Base-by-base conservation (phyloP, 2,113 vertebrate genomes). In the Parus major region DNA sequence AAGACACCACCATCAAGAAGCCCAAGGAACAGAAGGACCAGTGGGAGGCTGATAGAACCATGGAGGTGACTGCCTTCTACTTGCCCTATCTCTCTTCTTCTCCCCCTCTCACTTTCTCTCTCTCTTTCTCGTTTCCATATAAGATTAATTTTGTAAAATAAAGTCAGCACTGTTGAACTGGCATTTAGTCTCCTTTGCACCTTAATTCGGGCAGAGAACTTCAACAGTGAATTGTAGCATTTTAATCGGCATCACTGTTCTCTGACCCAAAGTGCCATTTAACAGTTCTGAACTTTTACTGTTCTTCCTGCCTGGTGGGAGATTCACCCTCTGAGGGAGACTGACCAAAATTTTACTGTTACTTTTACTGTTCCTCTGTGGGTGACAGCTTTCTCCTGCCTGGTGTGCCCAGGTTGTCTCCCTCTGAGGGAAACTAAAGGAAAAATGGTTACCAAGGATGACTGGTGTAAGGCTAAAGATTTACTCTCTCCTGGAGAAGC, bases 181-280 rank as follows among this genome's bases (percentile, higher is more conserved):
- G 25, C n/a, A 49, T 49, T 63, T 76, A 35, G 18, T 42, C 35
- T 69, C 27, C 27, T 63, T 63, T 77, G 31, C 25, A 55, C 56
- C 31, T 49, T 69, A 28, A 56, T 33, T 42, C 42, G 63, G 63
- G 56, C 35, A 83, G 49, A 76, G 8, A 15, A 36, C 41, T 69
- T 76, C 15, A 49, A 61, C 14, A 55, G 42, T 1, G 1, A 49
- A 55, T 55, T 0, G 0, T 55, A 56, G 20, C 7, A 14, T 63
- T 63, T 83, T 49, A 36, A 49, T 56, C 42, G 31, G 18, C 31
- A 49, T 69, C 56, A 35, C 47, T 4, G 1, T 77, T 77, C 36
- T 83, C 49, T 70, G 49, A 49, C 55, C 41, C 35, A 42, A 69
- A 56, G 49, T 42, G 12, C 36, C 0, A 0, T 70, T 49, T 41